Evolutionary conservation across 2,113 vertebrate genomes (phyloP).

Genomic region (Regulus satrapa): DNA sequence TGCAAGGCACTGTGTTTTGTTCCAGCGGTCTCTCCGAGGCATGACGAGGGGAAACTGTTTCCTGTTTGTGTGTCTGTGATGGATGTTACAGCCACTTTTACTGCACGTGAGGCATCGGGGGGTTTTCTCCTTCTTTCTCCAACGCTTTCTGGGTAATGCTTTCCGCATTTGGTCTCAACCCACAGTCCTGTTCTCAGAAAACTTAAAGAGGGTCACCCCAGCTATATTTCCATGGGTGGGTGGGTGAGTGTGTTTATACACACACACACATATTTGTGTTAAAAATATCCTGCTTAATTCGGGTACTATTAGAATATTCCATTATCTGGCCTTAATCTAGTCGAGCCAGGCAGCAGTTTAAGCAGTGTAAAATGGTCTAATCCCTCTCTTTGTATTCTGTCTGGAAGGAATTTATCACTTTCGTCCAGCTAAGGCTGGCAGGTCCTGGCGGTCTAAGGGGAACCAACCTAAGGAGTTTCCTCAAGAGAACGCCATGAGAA

Average conservation of each 20-base stretch:
- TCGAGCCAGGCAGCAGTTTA: neutral
- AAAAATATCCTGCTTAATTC: constrained; percentile 31
- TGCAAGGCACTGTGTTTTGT: neutral
- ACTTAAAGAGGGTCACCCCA: neutral
- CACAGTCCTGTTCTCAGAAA: constrained; percentile 39
- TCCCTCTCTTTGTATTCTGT: too few species aligned
- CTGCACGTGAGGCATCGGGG: neutral
- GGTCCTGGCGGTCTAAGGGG: neutral
- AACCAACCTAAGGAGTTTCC: fast-evolving
- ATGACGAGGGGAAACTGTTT: neutral
- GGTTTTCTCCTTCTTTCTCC: neutral
- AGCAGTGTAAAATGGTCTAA: neutral
- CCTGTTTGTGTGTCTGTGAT: neutral
- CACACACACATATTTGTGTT: neutral
- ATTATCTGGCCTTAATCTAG: neutral
- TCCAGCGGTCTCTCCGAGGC: neutral
- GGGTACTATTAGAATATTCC: constrained; percentile 1
- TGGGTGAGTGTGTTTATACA: neutral
- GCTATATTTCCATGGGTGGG: neutral
- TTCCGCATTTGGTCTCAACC: constrained; percentile 15
- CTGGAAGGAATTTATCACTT: neutral
- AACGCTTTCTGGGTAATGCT: constrained; percentile 34
- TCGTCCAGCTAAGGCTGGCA: neutral
- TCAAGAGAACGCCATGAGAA: fast-evolving
- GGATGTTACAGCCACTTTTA: neutral